Conservation (phyloP, 2,888 invertebrate genomes). For the Disparrhopalites patrizii region DNA sequence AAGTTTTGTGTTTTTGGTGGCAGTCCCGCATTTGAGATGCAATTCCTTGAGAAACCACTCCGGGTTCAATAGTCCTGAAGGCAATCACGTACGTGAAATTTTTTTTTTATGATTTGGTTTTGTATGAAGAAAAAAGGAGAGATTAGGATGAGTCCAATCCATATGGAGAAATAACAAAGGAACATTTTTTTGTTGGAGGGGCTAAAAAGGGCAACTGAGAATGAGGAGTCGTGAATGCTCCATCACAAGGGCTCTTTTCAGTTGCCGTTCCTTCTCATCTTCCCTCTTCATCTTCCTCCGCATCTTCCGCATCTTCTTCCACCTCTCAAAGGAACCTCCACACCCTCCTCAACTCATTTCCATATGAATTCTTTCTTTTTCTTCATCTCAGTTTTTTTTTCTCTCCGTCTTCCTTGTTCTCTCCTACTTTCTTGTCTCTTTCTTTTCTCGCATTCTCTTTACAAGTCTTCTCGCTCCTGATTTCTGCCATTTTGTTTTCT, state of each 20-base stretch:
- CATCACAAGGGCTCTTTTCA: conserved; percentile 1
- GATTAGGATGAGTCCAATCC: not conserved
- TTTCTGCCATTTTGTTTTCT: not conserved
- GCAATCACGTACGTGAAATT: not conserved
- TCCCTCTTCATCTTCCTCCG: not conserved
- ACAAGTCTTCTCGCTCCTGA: no score
- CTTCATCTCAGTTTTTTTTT: not conserved
- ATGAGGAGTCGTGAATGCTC: not conserved
- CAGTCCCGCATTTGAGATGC: no score
- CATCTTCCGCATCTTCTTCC: not conserved
- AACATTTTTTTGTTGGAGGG: not conserved
- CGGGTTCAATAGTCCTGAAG: conserved; percentile 1
- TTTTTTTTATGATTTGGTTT: not conserved
- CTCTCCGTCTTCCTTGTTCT: not conserved
- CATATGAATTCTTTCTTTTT: not conserved
- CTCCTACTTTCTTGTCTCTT: not conserved
- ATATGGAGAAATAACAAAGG: no score
- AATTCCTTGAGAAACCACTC: no score
- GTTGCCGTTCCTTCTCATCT: not conserved
- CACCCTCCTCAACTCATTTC: not conserved
- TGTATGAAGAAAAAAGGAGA: not conserved
- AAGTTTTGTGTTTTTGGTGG: no score
- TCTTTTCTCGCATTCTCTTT: not conserved
- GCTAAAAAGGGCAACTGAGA: conserved; percentile 3
- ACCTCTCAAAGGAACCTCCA: not conserved